Base-by-base conservation (phyloP, 2,113 vertebrate species). In the Crotalus viridis region DNA sequence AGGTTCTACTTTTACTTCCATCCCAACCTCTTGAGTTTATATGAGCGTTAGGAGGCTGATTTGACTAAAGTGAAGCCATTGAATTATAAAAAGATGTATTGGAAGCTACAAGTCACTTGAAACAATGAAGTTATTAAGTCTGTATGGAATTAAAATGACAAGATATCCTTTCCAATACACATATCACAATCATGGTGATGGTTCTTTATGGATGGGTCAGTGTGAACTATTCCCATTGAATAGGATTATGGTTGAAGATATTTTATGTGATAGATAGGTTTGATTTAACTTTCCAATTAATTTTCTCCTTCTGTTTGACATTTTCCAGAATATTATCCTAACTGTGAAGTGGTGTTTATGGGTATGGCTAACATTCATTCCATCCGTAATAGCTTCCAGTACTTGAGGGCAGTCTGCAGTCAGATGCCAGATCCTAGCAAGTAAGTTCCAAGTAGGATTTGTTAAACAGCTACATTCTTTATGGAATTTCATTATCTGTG, bases 361-460 rank as follows among this genome's bases (percentile, higher is more conserved):
- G 99, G 99, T 93, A 99, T 99, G 99, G 99, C 99, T 94, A 99
- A 99, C 97, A 99, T 99, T 97, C 99, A 99, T 54, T 98, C 99
- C 96, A 99, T 99, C 96, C 97, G 99, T 74, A 99, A 99, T 97
- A 99, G 99, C 92, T 99, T 99, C 97, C 99, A 99, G 96, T 99
- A 99, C 22, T 98, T 99, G 85, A 98, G 99, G 74, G 97, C 99
- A 0, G 99, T 99, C 89, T 99, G 99, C 97, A 99, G 99, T 94
- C 99, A 99, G 97, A 99, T 99, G 97, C 99, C 99, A 0, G 99
- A 99, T 95, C 99, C 99, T n/a, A 99, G 99, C 98, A 99, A 99
- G 99, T 99, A 97, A 98, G 99, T 98, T 21, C 59, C 90, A 28
- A 39, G n/a, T n/a, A 3, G 43, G 6, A 0, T 51, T 91, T n/a